A percentile compares a stretch with the other conserved stretches of the same genome.
These are phyloP conservation scores for Chionoecetes opilio DNA, from an alignment of 1,140 invertebrate genomes.

Conservation along the genomic window DNA sequence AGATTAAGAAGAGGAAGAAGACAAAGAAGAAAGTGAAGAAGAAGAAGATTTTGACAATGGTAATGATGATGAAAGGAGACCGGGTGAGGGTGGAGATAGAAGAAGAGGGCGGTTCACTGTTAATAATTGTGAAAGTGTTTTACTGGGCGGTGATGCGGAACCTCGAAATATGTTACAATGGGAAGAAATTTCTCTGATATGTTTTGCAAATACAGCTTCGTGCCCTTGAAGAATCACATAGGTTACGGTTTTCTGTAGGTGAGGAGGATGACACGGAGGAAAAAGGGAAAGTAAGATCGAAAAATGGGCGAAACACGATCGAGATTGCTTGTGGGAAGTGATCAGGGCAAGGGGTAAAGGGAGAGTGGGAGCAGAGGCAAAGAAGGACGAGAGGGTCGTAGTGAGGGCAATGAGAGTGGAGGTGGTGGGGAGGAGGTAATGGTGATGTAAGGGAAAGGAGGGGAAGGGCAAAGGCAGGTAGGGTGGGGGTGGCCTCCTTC, in stretches of 20 bases:
- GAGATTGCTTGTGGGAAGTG: background rate
- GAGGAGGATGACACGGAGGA: background rate
- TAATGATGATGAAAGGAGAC: background rate
- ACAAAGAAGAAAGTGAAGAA: background rate
- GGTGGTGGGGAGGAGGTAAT: background rate
- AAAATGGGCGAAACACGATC: background rate
- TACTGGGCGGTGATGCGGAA: background rate
- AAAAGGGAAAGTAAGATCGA: background rate
- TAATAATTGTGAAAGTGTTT: conserved; percentile 31
- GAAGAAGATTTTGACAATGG: too few species aligned
- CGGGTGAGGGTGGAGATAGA: background rate
- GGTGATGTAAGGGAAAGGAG: background rate
- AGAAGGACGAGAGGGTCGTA: background rate
- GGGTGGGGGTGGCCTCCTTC: background rate
- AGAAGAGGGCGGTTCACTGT: background rate
- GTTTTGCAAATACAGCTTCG: background rate
- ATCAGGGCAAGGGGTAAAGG: background rate
- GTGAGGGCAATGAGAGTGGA: background rate
- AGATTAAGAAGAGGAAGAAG: background rate
- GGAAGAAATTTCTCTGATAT: background rate
- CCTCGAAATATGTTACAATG: conserved; percentile 7
- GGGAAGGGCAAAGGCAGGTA: background rate
- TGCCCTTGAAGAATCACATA: background rate
- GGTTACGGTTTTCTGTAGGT: background rate
- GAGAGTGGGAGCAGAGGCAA: background rate